Evolutionary conservation across 2,113 vertebrate genomes (phyloP), one percentile per base, ranked within the genome.

Genomic region (Erpornis zantholeuca): DNA sequence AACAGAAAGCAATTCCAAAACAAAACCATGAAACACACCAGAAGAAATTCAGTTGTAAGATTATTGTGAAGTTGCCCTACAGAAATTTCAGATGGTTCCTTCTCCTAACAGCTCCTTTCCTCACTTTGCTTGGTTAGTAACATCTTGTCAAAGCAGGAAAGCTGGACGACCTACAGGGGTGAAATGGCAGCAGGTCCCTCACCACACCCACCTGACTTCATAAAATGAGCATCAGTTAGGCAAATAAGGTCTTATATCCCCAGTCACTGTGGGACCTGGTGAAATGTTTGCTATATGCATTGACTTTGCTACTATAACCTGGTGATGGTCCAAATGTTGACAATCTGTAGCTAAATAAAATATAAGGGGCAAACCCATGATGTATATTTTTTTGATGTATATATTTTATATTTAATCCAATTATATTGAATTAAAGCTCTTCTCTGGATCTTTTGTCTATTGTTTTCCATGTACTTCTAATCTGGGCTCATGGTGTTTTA

Each of bases 201-300:
- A 18, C 54, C 0, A 0, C 42, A 53, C 7, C 11, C 28, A 60
- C 15, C 11, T 82, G 64, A 22, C 10, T 42, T 83, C 31, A 27
- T 31, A 49, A 86, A 86, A 35, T 7, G 17, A 49, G 4, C 5
- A 40, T 45, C 38, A 66, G 1, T 57, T 59, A 56, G 6, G 24
- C 18, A 42, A 65, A 54, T 71, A 20, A 22, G 4, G 31, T 89
- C 80, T 88, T 76, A 49, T 59, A n/a, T 47, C 7, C 11, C 14
- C 13, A 27, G 7, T 54, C 45, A 22, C 45, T 57, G 54, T 13
- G 11, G 14, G 18, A 70, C 17, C 45, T 69, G 6, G 9, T 81
- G 42, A 90, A 53, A 88, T 35, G 9, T 50, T 80, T 86, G 14
- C 15, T 77, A 3, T 22, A 28, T 38, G 8, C 21, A n/a, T 45